Conservation (phyloP, 2,797 vertebrate genomes). For the Ara ararauna region DNA sequence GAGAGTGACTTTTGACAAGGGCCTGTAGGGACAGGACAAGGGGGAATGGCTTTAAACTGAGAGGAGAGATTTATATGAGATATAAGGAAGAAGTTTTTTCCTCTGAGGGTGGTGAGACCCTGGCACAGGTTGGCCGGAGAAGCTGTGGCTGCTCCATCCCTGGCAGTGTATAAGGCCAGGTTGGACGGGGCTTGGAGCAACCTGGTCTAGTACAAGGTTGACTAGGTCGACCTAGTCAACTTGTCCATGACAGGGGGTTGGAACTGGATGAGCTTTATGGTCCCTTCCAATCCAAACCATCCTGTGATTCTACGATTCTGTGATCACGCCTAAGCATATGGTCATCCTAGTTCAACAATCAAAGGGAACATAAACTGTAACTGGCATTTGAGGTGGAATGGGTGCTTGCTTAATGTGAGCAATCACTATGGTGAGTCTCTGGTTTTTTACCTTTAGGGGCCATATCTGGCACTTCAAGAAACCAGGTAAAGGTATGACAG, state of each 20-base stretch:
- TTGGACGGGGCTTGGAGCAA: neutral
- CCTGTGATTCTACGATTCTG: neutral
- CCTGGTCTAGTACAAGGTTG: neutral
- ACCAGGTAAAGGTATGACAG: neutral
- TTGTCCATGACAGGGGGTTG: neutral
- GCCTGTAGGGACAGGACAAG: neutral
- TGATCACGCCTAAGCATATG: neutral
- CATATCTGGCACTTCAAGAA: neutral
- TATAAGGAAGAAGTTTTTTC: neutral
- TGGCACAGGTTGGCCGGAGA: neutral
- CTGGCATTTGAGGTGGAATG: neutral
- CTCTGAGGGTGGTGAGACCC: neutral
- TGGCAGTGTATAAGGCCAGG: neutral
- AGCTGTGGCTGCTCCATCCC: neutral
- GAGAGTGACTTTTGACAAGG: neutral
- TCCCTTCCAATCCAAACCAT: neutral
- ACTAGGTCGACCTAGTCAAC: too few species aligned
- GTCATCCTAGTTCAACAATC: neutral
- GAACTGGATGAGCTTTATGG: neutral
- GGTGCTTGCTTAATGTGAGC: neutral
- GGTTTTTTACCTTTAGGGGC: neutral
- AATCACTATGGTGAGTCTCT: rapidly evolving
- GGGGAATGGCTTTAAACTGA: neutral
- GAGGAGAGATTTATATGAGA: too few species aligned
- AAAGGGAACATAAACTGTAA: neutral